Evolutionary conservation across 2,113 vertebrate genomes (phyloP), one percentile per base, ranked within the genome.

Genomic region (Malurus elegans): DNA sequence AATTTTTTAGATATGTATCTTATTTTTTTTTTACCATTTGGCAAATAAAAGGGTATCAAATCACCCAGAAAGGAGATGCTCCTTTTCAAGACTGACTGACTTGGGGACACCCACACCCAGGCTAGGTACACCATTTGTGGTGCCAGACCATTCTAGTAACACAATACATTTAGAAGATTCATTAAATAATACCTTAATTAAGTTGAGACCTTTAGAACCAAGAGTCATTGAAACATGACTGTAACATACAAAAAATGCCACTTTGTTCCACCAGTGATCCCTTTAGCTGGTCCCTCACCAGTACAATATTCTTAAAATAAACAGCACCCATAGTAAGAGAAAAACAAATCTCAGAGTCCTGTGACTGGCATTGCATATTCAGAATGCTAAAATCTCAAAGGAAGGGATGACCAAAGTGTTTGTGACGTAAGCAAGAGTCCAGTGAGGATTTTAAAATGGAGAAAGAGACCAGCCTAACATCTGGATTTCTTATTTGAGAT

Each of bases 211-310:
- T 50, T 78, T 20, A 91, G 31, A 42, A 76, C 26, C 14, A 69
- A 40, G n/a, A 51, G 9, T 28, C 21, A 54, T 0, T 75, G 82
- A 92, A 88, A 88, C 1, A 0, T 0, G 14, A 62, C 17, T 3
- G 6, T 11, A 82, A 82, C 5, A 20, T 7, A 72, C 1, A 15
- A 54, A 94, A 82, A 75, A 54, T 14, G 42, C 34, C 11, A 13
- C 12, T 48, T 58, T 29, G 7, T 50, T n/a, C 14, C 31, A 84
- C 12, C 47, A 45, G 21, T 5, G 21, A 34, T 47, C 32, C 24
- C 16, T 92, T 79, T 25, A 64, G 40, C 14, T 64, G 18, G 3
- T 53, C 60, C 17, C 18, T 54, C 51, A 8, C 16, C 34, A 67
- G 53, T 29, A 75, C 13, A 72, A 32, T 36, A 79, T 31, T 32